These are phyloP conservation scores for Himalopsyche japonica DNA, from an alignment of 2,888 invertebrate species.

Conservation along the genomic window DNA sequence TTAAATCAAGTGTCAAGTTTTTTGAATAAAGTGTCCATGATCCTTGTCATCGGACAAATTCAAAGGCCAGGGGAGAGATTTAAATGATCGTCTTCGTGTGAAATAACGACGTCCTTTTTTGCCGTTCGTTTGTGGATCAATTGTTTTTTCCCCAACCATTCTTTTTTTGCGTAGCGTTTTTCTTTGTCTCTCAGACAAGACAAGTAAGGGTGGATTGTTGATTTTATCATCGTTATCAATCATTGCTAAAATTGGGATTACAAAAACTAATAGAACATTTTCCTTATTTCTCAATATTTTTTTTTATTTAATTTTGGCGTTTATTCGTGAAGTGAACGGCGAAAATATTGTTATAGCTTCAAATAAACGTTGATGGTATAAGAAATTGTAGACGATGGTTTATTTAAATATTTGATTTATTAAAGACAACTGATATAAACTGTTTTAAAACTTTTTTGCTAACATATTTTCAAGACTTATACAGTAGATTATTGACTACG, in stretches of 20 bases:
- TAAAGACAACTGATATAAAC: too few relatives aligned
- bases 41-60: neutral
- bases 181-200: neutral
- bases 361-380: too few relatives aligned
- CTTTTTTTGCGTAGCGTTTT: neutral
- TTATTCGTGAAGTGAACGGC: neutral
- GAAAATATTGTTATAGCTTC: too few relatives aligned
- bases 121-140: neutral
- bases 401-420: too few relatives aligned
- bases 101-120: neutral
- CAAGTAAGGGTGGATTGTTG: neutral
- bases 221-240: neutral
- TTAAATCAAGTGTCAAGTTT: neutral
- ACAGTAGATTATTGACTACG: too few relatives aligned
- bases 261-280: neutral
- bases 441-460: too few relatives aligned
- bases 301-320: neutral
- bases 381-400: too few relatives aligned
- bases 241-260: neutral
- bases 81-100: neutral
- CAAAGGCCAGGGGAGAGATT: neutral
- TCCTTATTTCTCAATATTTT: neutral
- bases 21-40: neutral
- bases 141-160: neutral
- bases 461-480: too few relatives aligned